Evolutionary conservation across 2,888 invertebrate genomes (phyloP), one percentile per base, ranked within the genome.

Genomic region (Cistogaster globosa): DNA sequence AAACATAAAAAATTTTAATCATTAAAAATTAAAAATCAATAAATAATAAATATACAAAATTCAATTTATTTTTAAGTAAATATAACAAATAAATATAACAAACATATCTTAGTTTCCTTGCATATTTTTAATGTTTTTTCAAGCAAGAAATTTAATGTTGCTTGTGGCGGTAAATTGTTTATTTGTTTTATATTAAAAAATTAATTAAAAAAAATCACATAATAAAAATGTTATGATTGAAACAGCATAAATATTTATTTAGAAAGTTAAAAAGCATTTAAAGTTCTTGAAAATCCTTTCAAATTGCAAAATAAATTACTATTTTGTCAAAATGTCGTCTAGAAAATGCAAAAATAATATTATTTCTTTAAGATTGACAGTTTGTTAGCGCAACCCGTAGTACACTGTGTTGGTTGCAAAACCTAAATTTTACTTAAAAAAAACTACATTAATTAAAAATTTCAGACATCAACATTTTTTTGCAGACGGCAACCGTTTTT

Each of bases 1-100:
- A 55, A 75, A 63, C 36, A 68, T 62, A 75, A 81, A 51, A 63
- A 63, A 63, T 63, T 20, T 42, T 69, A 48, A 69, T 55, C n/a
- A 16, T 14, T 12, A 18, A 26, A 36, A 20, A 60, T 9, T 26
- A 26, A 18, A 57, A 48, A 32, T 6, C 2, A 32, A 32, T 6
- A 32, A 32, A 32, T 7, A 22, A 53, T 57, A 69, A 36, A 9
- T 0, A 22, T 14, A 12, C 22, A 69, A 69, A 69, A 45, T 42
- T 12, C 16, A 57, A 71, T 58, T 60, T 48, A 36, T 14, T 48
- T 71, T 71, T 48, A 71, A 55, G 53, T 77, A 51, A 51, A 77
- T 68, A 51, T 53, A 60, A 60, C 6, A 45, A 60, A 58, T 48
- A 36, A 71, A 45, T 42, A 55, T 6, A 45, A 71, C 58, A 18